Base-by-base conservation (phyloP, 2,113 vertebrate genomes). In the Ameiurus melas region DNA sequence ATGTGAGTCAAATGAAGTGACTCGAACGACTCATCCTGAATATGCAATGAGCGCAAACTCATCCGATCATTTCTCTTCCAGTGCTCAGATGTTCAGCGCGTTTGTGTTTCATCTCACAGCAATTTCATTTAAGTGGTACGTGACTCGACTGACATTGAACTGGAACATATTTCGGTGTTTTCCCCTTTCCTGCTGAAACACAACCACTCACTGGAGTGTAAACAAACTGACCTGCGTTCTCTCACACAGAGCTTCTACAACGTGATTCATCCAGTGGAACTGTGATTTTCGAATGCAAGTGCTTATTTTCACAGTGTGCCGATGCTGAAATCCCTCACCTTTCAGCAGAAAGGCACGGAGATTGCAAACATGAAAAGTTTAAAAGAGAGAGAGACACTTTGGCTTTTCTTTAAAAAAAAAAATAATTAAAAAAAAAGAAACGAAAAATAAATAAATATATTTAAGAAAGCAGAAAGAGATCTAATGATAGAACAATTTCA, bases 71-170 rank as follows among this genome's bases (percentile, higher is more conserved):
- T 75, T 85, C 36, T 60, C 19, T 43, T 47, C 27, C 16, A 13
- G 85, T n/a, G 55, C 36, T 77, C 33, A 86, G 43, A 62, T 75
- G 70, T 57, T 75, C 68, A n/a, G 68, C 5, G 16, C 57, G 58
- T 75, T 75, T 71, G 68, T 60, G 71, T 60, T 79, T 86, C 43
- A 79, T 86, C 60, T 64, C 57, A 51, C 33, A 43, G 73, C 57
- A 30, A 27, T 77, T 71, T 86, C 36, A 30, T 58, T 86, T n/a
- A 60, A 27, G 71, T 0, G 36, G 2, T 86, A 86, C 85, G 85
- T 86, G 85, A 86, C 85, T 86, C 39, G 85, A 60, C 71, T 86
- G 53, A 58, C 17, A 86, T 86, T 85, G 70, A 77, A 62, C 68
- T 86, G 85, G 33, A 62, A 77, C 55, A 78, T 58, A 86, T 75